Conservation (phyloP, 2,888 invertebrate species). For the Agrenia bidenticulata region DNA sequence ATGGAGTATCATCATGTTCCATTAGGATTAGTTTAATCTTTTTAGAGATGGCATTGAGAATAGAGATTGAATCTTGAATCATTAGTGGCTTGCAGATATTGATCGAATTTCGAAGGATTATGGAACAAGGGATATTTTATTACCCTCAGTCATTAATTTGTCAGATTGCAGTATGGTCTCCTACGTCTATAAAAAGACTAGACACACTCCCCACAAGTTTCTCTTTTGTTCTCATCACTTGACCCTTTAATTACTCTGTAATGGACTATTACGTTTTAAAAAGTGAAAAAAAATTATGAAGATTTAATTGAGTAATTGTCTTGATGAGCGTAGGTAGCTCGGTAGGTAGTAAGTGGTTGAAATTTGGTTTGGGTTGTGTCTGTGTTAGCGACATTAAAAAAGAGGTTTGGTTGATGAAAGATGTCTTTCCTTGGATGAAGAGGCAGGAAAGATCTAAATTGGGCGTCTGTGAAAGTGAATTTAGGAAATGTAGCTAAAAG, state of each 20-base stretch:
- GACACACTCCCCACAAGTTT: no score
- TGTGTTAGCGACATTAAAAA: neutral
- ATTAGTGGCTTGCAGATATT: no score
- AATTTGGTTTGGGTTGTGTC: neutral
- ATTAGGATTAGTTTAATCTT: no score
- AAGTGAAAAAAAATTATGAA: neutral
- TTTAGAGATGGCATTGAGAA: no score
- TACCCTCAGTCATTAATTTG: no score
- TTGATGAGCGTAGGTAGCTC: neutral
- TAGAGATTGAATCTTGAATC: no score
- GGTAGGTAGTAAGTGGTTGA: neutral
- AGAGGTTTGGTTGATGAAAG: neutral
- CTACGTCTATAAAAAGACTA: no score
- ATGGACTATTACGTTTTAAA: neutral
- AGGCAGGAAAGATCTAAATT: conserved; percentile 1
- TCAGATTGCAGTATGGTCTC: no score
- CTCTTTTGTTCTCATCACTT: conserved; percentile 5
- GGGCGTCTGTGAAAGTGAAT: conserved; percentile 19
- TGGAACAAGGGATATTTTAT: no score
- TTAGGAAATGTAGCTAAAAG: conserved; percentile 1
- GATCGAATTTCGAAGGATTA: no score
- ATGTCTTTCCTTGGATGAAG: conserved; percentile 9
- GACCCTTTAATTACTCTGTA: conserved; percentile 1
- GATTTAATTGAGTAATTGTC: conserved; percentile 2
- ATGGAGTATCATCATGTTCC: no score